Conservation (phyloP, 2,113 vertebrate species). For the Campylomormyrus tamandua region DNA sequence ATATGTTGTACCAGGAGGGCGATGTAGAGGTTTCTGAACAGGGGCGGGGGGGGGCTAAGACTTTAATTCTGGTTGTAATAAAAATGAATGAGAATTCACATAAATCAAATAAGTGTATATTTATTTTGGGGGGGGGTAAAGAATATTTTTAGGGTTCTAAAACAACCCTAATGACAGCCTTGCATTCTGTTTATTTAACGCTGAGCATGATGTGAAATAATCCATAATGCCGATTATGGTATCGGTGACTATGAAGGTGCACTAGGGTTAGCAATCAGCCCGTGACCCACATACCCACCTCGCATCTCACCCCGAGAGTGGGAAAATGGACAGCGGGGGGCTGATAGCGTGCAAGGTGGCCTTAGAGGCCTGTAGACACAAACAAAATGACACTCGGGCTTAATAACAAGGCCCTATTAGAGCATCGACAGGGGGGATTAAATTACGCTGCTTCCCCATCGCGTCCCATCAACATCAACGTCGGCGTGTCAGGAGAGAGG, state of each 20-base stretch:
- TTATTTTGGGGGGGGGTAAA: not conserved
- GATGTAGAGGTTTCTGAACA: not conserved
- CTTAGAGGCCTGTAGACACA: not conserved
- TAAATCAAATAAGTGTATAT: not conserved
- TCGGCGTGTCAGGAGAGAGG: constrained; percentile 10
- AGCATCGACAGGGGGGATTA: not conserved
- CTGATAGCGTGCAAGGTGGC: not conserved
- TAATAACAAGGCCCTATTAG: constrained; percentile 3
- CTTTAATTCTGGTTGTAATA: not conserved
- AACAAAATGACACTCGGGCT: not conserved
- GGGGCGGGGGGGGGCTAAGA: no score
- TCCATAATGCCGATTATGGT: not conserved
- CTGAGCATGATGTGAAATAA: not conserved
- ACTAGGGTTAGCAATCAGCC: not conserved
- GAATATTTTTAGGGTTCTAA: not conserved
- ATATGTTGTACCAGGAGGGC: not conserved
- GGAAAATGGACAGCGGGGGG: not conserved
- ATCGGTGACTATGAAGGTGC: not conserved
- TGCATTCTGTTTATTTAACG: not conserved
- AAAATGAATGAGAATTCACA: not conserved
- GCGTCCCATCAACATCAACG: constrained; percentile 23
- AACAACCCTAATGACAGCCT: no score
- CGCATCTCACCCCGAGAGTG: not conserved
- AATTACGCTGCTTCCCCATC: constrained; percentile 18
- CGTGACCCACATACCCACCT: no score